Evolutionary conservation across 2,797 vertebrate species (phyloP), one percentile per base, ranked within the genome.

Genomic region (Lycodopsis pacificus): DNA sequence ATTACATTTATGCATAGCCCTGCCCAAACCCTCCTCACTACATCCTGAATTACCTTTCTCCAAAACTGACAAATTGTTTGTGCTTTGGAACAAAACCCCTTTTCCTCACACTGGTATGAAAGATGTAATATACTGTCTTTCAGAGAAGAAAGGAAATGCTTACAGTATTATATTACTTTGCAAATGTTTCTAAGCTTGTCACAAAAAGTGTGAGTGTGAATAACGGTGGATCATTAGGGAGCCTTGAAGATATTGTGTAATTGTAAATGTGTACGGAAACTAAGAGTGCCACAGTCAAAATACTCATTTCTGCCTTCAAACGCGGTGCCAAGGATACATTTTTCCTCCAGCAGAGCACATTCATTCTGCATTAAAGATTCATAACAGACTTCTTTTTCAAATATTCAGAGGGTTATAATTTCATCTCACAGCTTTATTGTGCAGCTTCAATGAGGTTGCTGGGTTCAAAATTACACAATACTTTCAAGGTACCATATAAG

Each of bases 291-390:
- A 67, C 49, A 57, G 56, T 46, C 40, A 86, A 80, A 84, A 56
- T 75, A 65, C 74, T 77, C 53, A 71, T 85, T 83, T 83, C 69
- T 75, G 48, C 58, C 63, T 86, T 85, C 72, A 76, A 73, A 79
- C 65, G 2, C 0, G 6, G 56, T 80, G 79, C 72, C 42, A 22
- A 72, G 38, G 74, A 80, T 78, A 56, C 22, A 42, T 68, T 80
- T 73, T 84, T 85, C 59, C 48, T 71, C 46, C 38, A 65, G 74
- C 65, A 49, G 64, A 79, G 71, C 71, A 74, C 51, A 65, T 79
- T 90, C 75, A 79, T 82, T 84, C 46, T 30, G 20, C 72, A 83
- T 88, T 82, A 86, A 84, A 89, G 58, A 84, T 83, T 86, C 72
- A 88, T 73, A 58, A 59, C 51, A 14, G 53, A 48, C n/a, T 75